A percentile compares a stretch with the other conserved stretches of the same genome.
Evolutionary conservation across 2,113 vertebrate species (phyloP).

Genomic region (Rhynchomys soricoides): DNA sequence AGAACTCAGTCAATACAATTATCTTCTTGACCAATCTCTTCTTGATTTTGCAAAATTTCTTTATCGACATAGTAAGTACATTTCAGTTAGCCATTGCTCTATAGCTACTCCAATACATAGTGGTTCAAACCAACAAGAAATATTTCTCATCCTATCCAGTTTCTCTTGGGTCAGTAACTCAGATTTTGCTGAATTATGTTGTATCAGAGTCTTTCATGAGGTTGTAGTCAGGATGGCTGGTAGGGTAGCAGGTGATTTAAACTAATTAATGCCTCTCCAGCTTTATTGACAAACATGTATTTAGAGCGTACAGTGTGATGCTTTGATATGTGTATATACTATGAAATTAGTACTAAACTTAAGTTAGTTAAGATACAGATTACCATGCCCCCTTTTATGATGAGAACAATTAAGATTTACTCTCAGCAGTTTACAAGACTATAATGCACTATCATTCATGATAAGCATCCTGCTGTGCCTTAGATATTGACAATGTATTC

Average conservation of each 20-base stretch:
- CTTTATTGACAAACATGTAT: not conserved
- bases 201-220: not conserved
- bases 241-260: not conserved
- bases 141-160: not conserved
- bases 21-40: conserved; percentile 6
- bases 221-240: not conserved
- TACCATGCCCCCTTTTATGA: not conserved
- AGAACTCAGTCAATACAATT: conserved; percentile 2
- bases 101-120: not conserved
- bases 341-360: not conserved
- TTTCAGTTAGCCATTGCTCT: not conserved
- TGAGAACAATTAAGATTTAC: not conserved
- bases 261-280: not conserved
- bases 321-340: not conserved
- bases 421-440: not conserved
- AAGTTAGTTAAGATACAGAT: not conserved
- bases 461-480: not conserved
- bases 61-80: not conserved
- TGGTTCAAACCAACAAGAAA: not conserved
- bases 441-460: not conserved
- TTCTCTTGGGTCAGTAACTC: conserved; percentile 16
- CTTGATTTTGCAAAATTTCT: not conserved
- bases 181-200: not conserved
- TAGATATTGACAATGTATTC: not conserved
- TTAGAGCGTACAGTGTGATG: not conserved